A percentile compares a stretch with the other conserved stretches of the same genome.
Evolutionary conservation across 2,113 vertebrate genomes (phyloP).

Genomic region (Tinamus guttatus): DNA sequence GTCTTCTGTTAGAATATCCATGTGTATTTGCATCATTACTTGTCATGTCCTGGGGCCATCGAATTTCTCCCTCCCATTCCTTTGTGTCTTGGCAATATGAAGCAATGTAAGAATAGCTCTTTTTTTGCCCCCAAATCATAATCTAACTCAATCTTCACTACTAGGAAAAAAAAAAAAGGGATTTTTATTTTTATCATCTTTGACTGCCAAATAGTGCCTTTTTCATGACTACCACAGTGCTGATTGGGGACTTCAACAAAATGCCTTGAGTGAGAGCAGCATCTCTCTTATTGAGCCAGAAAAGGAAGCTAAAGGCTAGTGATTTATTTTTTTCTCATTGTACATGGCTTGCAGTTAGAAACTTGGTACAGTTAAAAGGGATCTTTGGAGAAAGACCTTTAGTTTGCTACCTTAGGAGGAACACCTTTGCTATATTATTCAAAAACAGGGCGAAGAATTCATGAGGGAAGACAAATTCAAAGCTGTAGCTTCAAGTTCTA

Average conservation of each 20-base stretch:
- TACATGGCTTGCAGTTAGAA: not conserved
- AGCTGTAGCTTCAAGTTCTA: not conserved
- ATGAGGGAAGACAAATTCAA: not conserved
- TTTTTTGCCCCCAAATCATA: not conserved
- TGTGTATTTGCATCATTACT: not conserved
- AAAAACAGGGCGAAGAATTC: not conserved
- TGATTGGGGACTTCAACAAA: not conserved
- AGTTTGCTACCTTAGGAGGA: not conserved
- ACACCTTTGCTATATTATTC: not conserved
- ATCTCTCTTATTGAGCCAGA: not conserved
- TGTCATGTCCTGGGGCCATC: not conserved
- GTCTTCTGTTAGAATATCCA: not conserved
- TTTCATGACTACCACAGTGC: not conserved
- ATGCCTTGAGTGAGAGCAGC: not conserved
- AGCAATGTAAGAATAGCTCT: not conserved
- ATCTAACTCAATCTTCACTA: not conserved
- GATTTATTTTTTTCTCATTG: not conserved
- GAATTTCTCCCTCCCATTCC: not conserved
- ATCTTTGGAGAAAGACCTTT: not conserved
- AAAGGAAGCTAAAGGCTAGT: not conserved
- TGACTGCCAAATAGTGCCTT: not conserved
- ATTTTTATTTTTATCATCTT: not conserved
- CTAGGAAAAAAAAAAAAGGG: not conserved
- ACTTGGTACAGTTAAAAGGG: not conserved
- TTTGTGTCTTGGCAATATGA: not conserved